phyloP scores from a whole-genome alignment of 2,888 invertebrate genomes.

The Parthenolecanium corni region DNA sequence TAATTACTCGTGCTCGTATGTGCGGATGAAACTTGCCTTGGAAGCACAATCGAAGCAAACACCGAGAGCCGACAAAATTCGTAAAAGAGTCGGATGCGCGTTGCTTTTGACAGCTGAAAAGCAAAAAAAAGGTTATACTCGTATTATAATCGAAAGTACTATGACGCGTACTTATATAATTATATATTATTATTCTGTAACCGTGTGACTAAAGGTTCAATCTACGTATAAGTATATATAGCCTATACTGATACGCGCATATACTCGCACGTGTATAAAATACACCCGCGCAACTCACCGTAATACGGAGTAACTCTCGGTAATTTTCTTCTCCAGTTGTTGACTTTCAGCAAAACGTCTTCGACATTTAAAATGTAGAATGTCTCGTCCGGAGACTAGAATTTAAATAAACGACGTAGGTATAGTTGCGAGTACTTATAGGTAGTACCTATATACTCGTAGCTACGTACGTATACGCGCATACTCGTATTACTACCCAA shows the following conservation, averaged over 20 bases:
- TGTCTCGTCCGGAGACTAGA: slow-evolving; percentile 66
- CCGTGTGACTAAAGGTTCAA: no score
- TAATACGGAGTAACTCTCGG: slow-evolving; percentile 86
- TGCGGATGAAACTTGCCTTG: slow-evolving; percentile 45
- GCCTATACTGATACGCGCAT: no score
- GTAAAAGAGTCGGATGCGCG: slow-evolving; percentile 68
- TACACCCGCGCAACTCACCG: slow-evolving; percentile 60
- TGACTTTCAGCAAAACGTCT: slow-evolving; percentile 69
- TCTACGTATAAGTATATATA: no score
- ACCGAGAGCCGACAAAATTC: slow-evolving; percentile 76
- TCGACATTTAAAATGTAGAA: slow-evolving; percentile 83
- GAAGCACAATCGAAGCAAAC: slow-evolving; percentile 96
- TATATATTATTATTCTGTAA: no score
- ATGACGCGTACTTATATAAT: no score
- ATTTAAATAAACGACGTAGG: background rate
- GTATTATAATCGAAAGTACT: no score
- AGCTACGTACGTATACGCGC: no score
- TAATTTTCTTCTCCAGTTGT: slow-evolving; percentile 68
- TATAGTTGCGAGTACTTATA: no score
- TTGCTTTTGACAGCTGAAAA: slow-evolving; percentile 89
- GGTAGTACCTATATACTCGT: no score
- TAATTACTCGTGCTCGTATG: background rate
- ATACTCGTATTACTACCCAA: no score
- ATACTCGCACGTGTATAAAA: no score
- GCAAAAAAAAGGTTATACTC: background rate